A percentile compares a stretch with the other conserved stretches of the same genome.
phyloP scores from a whole-genome alignment of 2,888 invertebrate species.

The Barypeithes pellucidus region DNA sequence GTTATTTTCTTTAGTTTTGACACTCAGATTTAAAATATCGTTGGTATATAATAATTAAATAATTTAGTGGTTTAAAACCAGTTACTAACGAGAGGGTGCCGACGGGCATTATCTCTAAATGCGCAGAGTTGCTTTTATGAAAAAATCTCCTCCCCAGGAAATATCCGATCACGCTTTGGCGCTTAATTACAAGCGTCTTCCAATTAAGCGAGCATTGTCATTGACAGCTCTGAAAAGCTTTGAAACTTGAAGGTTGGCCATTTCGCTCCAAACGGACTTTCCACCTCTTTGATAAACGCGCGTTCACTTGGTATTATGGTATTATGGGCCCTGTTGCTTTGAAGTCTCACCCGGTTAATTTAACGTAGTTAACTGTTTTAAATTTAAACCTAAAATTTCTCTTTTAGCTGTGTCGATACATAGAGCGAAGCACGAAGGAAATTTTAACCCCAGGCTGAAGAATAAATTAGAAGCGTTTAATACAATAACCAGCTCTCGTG shows the following conservation, averaged over 20 bases:
- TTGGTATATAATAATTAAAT: too few species aligned
- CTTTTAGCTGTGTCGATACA: constrained; percentile 40
- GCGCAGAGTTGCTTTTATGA: not conserved
- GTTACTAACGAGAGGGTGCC: not conserved
- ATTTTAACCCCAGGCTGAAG: constrained; percentile 36
- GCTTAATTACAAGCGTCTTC: constrained; percentile 44
- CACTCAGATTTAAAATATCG: too few species aligned
- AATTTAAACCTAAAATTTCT: constrained; percentile 46
- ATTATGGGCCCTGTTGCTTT: constrained; percentile 63
- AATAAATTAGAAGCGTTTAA: constrained; percentile 51
- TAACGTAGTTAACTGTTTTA: constrained; percentile 60
- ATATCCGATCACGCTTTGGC: constrained; percentile 44
- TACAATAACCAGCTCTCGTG: constrained; percentile 45
- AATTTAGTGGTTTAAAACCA: too few species aligned
- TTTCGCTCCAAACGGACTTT: constrained; percentile 49
- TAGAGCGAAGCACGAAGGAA: constrained; percentile 37
- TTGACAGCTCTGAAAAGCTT: constrained; percentile 37
- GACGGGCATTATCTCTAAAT: not conserved
- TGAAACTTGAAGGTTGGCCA: constrained; percentile 40
- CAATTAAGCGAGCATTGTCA: constrained; percentile 38
- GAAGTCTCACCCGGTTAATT: constrained; percentile 68
- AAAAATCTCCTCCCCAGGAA: not conserved
- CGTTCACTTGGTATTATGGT: constrained; percentile 45
- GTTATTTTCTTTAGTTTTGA: too few species aligned
- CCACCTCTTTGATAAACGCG: constrained; percentile 44